Evolutionary conservation across 2,113 vertebrate genomes (phyloP).

Genomic region (Megaleporinus macrocephalus): DNA sequence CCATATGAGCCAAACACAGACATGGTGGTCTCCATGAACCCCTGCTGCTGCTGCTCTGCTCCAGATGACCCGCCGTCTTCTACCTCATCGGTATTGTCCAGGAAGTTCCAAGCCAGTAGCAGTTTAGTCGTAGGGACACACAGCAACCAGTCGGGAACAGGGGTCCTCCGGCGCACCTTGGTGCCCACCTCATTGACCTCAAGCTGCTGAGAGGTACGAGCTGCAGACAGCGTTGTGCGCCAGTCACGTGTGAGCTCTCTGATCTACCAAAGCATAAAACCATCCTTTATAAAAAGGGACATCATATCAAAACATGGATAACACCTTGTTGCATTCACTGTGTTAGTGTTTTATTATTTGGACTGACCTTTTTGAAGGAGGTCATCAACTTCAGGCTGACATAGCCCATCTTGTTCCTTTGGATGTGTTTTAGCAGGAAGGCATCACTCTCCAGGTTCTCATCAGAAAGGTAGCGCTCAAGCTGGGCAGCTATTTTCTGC

Average conservation of each 20-base stretch:
- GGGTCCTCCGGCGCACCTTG: conserved; percentile 75
- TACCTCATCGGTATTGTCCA: conserved; percentile 9
- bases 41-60: conserved; percentile 43
- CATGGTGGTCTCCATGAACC: conserved; percentile 67
- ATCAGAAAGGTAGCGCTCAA: conserved; percentile 78
- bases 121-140: conserved; percentile 76
- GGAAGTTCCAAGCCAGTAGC: conserved; percentile 80
- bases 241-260: conserved; percentile 81
- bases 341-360: background rate
- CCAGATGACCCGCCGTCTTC: background rate
- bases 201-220: conserved; percentile 74
- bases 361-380: conserved; percentile 79
- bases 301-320: too few species aligned
- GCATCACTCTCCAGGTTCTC: conserved; percentile 77
- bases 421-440: conserved; percentile 80
- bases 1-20: conserved; percentile 71
- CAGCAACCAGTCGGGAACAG: conserved; percentile 75
- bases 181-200: conserved; percentile 82
- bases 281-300: background rate
- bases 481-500: conserved; percentile 70
- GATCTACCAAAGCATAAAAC: conserved; percentile 67
- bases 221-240: conserved; percentile 74
- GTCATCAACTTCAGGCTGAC: conserved; percentile 82
- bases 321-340: too few species aligned
- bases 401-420: conserved; percentile 80